phyloP scores from a whole-genome alignment of 2,113 vertebrate species.

The Periophthalmus modestus region DNA sequence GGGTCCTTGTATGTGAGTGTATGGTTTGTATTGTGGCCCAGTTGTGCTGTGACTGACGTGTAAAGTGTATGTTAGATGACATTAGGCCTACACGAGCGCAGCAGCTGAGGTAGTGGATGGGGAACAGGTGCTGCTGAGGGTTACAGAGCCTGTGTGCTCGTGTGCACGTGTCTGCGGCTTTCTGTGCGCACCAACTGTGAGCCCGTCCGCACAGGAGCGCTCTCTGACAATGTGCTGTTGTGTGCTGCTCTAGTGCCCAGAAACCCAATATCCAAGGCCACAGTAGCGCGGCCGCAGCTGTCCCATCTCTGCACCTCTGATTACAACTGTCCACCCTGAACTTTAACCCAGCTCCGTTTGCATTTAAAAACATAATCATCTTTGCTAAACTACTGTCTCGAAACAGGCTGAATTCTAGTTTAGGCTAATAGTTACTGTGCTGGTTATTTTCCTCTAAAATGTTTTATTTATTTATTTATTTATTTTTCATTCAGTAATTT shows the following conservation, averaged over 20 bases:
- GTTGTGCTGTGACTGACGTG: slow-evolving; percentile 20
- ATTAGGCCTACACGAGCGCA: slow-evolving; percentile 34
- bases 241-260: slow-evolving; percentile 41
- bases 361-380: neutral
- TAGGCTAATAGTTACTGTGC: neutral
- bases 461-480: neutral
- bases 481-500: neutral
- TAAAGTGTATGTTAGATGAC: slow-evolving; percentile 40
- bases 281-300: slow-evolving; percentile 67
- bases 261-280: slow-evolving; percentile 67
- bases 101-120: slow-evolving; percentile 57
- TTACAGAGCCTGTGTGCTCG: slow-evolving; percentile 24
- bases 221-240: slow-evolving; percentile 60
- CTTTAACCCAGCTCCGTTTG: neutral
- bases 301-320: slow-evolving; percentile 38
- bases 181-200: slow-evolving; percentile 53
- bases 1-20: neutral
- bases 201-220: slow-evolving; percentile 57
- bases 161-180: slow-evolving; percentile 43
- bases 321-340: slow-evolving; percentile 26
- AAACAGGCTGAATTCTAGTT: neutral
- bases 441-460: neutral
- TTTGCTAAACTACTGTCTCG: neutral
- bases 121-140: slow-evolving; percentile 67
- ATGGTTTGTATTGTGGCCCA: slow-evolving; percentile 13